Evolutionary conservation across 2,113 vertebrate genomes (phyloP), one percentile per base, ranked within the genome.

Genomic region (Proteles cristata): DNA sequence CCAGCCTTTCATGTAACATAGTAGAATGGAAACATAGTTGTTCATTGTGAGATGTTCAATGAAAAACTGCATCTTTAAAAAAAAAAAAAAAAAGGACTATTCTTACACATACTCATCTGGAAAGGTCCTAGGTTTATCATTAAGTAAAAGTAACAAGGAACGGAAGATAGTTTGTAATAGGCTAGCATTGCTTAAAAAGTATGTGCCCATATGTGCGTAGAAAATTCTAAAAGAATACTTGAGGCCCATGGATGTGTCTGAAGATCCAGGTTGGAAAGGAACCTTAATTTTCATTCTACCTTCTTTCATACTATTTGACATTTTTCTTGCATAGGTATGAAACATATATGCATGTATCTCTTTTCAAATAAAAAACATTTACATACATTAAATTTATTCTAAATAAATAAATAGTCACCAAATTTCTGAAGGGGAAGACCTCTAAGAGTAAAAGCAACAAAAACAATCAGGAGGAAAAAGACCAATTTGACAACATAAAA

Each of bases 401-500:
- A 79, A 65, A 43, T 69, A 39, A 73, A 45, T 87, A 39, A 69
- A 61, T 65, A 79, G 53, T 45, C 65, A 73, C 6, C 43, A 93
- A 94, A 80, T 73, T 81, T 50, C 48, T 79, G 43, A 84, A 79
- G 74, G 23, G n/a, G 31, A 89, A 85, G 50, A 69, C 31, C 11
- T 92, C 68, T 69, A 69, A 93, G 26, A 74, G 35, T 80, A 66
- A 90, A 81, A 69, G 61, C 26, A 85, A 94, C 55, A 90, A 50
- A 58, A 90, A 90, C 66, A 74, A 74, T 39, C 14, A 61, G 45
- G 80, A 88, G 50, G n/a, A 33, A 63, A 88, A 80, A 89, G 17
- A 69, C 50, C 31, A 48, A 25, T 87, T 17, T 58, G 31, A 61
- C 31, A 76, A 76, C 48, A 55, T 25, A 65, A 73, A 65, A 73